Conservation (phyloP, 2,888 invertebrate genomes). For the Idaea aversata region DNA sequence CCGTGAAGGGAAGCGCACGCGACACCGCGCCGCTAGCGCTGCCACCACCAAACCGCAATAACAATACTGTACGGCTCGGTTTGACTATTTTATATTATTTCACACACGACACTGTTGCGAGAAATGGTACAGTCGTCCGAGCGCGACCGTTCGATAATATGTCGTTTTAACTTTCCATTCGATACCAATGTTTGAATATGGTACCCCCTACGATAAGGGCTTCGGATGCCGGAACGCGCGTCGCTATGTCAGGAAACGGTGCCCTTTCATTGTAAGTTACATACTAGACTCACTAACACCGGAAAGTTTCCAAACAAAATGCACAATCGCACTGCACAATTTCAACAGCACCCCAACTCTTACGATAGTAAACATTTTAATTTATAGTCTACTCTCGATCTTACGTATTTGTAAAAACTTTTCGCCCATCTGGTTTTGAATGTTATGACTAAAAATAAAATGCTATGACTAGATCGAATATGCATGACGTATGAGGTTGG, state of each 20-base stretch:
- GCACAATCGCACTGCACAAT: neutral
- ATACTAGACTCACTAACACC: neutral
- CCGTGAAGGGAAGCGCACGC: slow-evolving; percentile 81
- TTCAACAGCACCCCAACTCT: neutral
- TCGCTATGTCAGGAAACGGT: neutral
- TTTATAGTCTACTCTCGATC: neutral
- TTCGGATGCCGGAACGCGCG: neutral
- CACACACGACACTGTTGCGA: slow-evolving; percentile 29
- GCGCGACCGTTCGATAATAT: neutral
- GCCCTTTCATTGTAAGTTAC: slow-evolving; percentile 1
- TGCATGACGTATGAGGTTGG: neutral
- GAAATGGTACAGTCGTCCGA: slow-evolving; percentile 23
- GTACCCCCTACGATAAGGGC: neutral
- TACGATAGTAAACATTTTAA: neutral
- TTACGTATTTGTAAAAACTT: neutral
- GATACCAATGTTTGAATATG: slow-evolving; percentile 1
- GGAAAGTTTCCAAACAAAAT: neutral
- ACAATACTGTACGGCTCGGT: slow-evolving; percentile 73
- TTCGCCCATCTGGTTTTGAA: neutral
- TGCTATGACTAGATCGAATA: neutral
- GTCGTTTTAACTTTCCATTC: neutral
- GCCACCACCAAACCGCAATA: slow-evolving; percentile 65
- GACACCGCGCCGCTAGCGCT: slow-evolving; percentile 67
- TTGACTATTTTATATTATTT: slow-evolving; percentile 38
- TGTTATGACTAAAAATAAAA: neutral